phyloP scores from a whole-genome alignment of 92 coral and sea anemone species.

The Anthopleura xanthogrammica region DNA sequence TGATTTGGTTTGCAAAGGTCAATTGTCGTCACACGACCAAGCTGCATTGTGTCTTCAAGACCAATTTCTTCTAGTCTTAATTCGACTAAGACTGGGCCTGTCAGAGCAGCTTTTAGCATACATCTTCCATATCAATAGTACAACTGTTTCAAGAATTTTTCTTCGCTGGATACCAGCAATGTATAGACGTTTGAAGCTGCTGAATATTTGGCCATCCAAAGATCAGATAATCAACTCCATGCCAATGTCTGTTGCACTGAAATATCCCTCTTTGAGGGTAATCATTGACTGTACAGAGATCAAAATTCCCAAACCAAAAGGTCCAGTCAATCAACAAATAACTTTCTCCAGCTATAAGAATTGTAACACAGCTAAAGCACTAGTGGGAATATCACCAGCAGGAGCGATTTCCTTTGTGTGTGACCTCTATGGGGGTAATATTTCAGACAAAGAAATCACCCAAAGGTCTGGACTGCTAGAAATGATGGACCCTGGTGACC shows the following conservation, averaged over 20 bases:
- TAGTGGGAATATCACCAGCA: constrained; percentile 26
- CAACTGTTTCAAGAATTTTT: neutral
- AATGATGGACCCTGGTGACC: constrained; percentile 10
- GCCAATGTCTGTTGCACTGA: constrained; percentile 1
- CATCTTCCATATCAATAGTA: constrained; percentile 1
- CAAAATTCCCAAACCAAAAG: constrained; percentile 24
- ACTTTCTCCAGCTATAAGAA: constrained; percentile 23
- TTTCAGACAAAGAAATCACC: constrained; percentile 12
- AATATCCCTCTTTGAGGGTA: constrained; percentile 2
- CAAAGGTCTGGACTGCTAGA: constrained; percentile 4
- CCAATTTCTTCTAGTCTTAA: constrained; percentile 2
- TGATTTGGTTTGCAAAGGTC: constrained; percentile 9
- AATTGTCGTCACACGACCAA: constrained; percentile 3
- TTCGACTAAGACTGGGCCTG: constrained; percentile 10
- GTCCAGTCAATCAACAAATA: constrained; percentile 22
- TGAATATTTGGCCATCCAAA: constrained; percentile 5
- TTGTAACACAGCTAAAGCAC: constrained; percentile 30
- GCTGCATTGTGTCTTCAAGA: constrained; percentile 1
- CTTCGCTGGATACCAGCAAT: constrained; percentile 8
- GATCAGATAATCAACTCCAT: neutral
- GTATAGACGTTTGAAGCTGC: constrained; percentile 3
- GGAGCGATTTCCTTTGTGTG: constrained; percentile 31
- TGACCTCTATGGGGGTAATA: constrained; percentile 13
- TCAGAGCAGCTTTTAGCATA: constrained; percentile 1
- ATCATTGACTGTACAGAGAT: constrained; percentile 5